A percentile compares a stretch with the other conserved stretches of the same genome.
phyloP scores from a whole-genome alignment of 2,113 vertebrate genomes.

The Galbula dea region DNA sequence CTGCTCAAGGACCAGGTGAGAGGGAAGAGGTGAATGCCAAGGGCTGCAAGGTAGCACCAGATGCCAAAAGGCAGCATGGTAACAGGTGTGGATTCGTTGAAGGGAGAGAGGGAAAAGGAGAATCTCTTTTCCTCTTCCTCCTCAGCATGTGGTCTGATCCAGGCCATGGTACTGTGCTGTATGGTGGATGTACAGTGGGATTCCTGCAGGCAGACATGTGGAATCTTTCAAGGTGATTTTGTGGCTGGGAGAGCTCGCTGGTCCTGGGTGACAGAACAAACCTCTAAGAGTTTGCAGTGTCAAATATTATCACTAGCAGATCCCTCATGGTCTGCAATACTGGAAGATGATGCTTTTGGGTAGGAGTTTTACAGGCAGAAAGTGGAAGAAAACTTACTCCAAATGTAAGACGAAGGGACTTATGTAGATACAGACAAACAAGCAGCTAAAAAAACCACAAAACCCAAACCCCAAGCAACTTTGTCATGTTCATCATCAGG shows the following conservation, averaged over 20 bases:
- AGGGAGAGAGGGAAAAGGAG: not conserved
- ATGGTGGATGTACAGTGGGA: fast-evolving
- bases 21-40: not conserved
- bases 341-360: not conserved
- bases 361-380: not conserved
- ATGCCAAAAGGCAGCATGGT: not conserved
- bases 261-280: not conserved
- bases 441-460: not conserved
- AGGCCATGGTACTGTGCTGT: fast-evolving
- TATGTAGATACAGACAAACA: not conserved
- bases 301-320: fast-evolving
- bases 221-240: not conserved
- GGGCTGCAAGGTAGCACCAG: not conserved
- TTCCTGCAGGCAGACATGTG: fast-evolving
- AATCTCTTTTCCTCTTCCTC: not conserved
- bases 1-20: not conserved
- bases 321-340: not conserved
- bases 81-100: not conserved
- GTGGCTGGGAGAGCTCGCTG: not conserved
- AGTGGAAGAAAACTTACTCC: not conserved
- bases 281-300: fast-evolving
- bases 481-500: not conserved
- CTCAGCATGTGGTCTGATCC: not conserved
- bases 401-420: not conserved
- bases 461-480: not conserved